Conservation (phyloP, 1,140 invertebrate species). For the Mactra quadrangularis region DNA sequence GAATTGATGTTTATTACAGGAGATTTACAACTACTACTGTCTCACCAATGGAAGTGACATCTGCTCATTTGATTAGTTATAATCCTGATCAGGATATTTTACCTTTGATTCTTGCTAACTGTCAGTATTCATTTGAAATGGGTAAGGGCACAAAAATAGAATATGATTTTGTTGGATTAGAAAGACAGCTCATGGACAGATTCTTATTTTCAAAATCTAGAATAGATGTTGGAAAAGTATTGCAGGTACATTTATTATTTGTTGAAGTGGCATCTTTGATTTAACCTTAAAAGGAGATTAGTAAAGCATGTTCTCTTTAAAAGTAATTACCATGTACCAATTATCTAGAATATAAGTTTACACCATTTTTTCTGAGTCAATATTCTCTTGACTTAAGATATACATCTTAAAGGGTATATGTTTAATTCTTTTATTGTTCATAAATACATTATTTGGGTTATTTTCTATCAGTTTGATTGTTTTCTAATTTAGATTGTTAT, state of each 20-base stretch:
- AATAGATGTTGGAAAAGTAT: constrained; percentile 44
- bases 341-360: not conserved
- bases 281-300: no score
- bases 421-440: not conserved
- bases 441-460: no score
- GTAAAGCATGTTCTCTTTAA: not conserved
- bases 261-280: not conserved
- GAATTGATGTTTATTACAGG: no score
- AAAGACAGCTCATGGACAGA: constrained; percentile 68
- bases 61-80: constrained; percentile 70
- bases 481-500: no score
- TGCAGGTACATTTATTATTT: constrained; percentile 3
- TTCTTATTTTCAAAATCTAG: constrained; percentile 69
- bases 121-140: constrained; percentile 74
- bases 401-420: no score
- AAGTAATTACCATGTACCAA: not conserved
- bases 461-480: no score
- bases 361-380: no score
- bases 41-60: constrained; percentile 32
- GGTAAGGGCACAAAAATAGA: constrained; percentile 68
- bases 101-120: constrained; percentile 72
- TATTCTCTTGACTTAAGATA: no score
- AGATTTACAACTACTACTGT: constrained; percentile 41
- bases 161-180: constrained; percentile 73
- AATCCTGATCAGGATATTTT: constrained; percentile 72